Conservation (phyloP, 2,888 invertebrate genomes). For the Drosophila birchii region DNA sequence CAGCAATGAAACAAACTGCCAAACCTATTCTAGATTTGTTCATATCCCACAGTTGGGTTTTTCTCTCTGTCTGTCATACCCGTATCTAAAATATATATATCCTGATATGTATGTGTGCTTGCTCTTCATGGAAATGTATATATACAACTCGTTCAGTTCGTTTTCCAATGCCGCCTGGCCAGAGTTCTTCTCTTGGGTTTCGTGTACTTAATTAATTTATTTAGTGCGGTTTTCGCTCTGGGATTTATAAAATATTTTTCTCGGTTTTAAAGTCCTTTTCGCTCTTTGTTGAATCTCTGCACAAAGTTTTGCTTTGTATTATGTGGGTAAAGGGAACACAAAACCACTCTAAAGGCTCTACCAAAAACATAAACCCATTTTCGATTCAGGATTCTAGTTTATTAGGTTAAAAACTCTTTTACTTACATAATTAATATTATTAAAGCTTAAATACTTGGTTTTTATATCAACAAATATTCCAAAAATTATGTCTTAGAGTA, state of each 20-base stretch:
- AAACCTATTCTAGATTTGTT: conserved; percentile 8
- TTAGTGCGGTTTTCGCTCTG: conserved; percentile 78
- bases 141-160: conserved; percentile 1
- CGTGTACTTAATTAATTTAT: conserved; percentile 82
- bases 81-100: not conserved
- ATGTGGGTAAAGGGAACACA: not conserved
- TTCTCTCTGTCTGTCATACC: conserved; percentile 11
- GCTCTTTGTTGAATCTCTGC: not conserved
- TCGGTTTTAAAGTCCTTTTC: conserved; percentile 32
- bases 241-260: conserved; percentile 69
- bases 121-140: conserved; percentile 5
- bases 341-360: not conserved
- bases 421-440: not conserved
- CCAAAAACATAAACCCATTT: not conserved
- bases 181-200: conserved; percentile 53
- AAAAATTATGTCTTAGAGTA: too few relatives aligned
- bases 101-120: not conserved
- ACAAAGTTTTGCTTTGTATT: conserved; percentile 1
- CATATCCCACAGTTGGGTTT: conserved; percentile 3
- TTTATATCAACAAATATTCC: not conserved
- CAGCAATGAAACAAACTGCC: conserved; percentile 47
- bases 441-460: not conserved
- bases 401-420: too few relatives aligned
- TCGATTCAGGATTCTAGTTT: not conserved
- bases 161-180: conserved; percentile 42